Evolutionary conservation across 2,888 invertebrate species (phyloP).

Genomic region (Epirrhoe tristata): DNA sequence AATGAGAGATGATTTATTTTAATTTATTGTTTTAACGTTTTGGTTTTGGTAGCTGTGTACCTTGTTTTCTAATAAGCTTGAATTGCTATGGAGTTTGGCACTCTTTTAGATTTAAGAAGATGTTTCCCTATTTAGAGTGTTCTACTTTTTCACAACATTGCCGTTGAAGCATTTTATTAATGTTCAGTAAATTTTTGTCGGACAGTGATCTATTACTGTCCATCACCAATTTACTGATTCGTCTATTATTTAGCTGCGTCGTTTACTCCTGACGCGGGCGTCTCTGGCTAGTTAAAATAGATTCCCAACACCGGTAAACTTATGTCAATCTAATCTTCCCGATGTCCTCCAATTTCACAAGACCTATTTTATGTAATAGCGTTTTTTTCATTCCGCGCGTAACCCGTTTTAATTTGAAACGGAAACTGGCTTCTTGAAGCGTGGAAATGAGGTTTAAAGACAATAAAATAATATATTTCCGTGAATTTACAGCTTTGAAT

Average conservation of each 20-base stretch:
- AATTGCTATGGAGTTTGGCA: not conserved
- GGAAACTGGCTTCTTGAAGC: constrained; percentile 34
- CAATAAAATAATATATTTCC: constrained; percentile 37
- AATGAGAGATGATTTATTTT: not conserved
- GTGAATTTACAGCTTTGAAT: constrained; percentile 32
- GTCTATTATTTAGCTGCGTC: constrained; percentile 54
- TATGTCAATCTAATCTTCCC: constrained; percentile 61
- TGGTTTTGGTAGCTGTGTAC: too few relatives aligned
- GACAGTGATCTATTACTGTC: constrained; percentile 42
- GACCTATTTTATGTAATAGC: constrained; percentile 49
- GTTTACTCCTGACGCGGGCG: constrained; percentile 55
- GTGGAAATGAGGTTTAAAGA: constrained; percentile 31
- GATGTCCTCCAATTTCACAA: constrained; percentile 45
- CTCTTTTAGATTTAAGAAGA: not conserved
- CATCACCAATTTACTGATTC: constrained; percentile 40
- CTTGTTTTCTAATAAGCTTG: not conserved
- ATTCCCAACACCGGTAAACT: constrained; percentile 55
- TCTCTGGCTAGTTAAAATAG: constrained; percentile 54
- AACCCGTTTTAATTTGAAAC: constrained; percentile 40
- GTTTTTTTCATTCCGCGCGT: constrained; percentile 39
- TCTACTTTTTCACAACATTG: constrained; percentile 6
- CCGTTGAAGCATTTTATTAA: constrained; percentile 9
- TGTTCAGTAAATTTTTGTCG: constrained; percentile 18
- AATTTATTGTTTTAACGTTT: not conserved
- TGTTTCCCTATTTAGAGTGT: not conserved